phyloP scores from a whole-genome alignment of 2,888 invertebrate species.

The Brassicogethes aeneus region DNA sequence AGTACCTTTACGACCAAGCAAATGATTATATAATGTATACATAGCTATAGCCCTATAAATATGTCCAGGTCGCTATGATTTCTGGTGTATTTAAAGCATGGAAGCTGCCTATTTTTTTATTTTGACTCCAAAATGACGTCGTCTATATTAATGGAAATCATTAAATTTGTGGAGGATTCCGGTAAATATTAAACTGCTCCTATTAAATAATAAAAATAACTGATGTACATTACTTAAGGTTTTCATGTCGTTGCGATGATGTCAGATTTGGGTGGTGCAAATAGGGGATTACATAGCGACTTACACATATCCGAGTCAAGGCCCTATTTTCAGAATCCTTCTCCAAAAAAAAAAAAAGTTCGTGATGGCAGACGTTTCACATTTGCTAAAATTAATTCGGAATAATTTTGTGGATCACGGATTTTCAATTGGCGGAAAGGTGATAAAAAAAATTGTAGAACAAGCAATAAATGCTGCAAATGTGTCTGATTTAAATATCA shows the following conservation, averaged over 20 bases:
- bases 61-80: conserved; percentile 22
- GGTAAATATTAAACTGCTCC: conserved; percentile 5
- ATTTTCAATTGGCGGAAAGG: conserved; percentile 13
- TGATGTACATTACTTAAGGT: conserved; percentile 9
- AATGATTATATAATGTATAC: conserved; percentile 16
- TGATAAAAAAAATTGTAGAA: conserved; percentile 14
- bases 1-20: conserved; percentile 17
- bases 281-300: conserved; percentile 12
- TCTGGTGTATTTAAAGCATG: conserved; percentile 19
- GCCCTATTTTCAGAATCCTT: conserved; percentile 15
- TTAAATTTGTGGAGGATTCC: conserved; percentile 12
- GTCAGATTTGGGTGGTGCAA: conserved; percentile 19
- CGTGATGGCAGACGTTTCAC: conserved; percentile 18
- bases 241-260: conserved; percentile 22
- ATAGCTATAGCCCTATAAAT: conserved; percentile 15
- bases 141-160: conserved; percentile 13
- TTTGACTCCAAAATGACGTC: conserved; percentile 20
- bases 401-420: conserved; percentile 17
- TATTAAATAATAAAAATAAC: conserved; percentile 2
- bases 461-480: conserved; percentile 10
- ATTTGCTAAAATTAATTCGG: conserved; percentile 16
- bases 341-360: conserved; percentile 8
- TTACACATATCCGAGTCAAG: conserved; percentile 9
- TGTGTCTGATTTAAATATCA: conserved; percentile 13
- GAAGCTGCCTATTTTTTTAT: conserved; percentile 25